Base-by-base conservation (phyloP, 2,113 vertebrate genomes). In the Pterophyllum scalare region DNA sequence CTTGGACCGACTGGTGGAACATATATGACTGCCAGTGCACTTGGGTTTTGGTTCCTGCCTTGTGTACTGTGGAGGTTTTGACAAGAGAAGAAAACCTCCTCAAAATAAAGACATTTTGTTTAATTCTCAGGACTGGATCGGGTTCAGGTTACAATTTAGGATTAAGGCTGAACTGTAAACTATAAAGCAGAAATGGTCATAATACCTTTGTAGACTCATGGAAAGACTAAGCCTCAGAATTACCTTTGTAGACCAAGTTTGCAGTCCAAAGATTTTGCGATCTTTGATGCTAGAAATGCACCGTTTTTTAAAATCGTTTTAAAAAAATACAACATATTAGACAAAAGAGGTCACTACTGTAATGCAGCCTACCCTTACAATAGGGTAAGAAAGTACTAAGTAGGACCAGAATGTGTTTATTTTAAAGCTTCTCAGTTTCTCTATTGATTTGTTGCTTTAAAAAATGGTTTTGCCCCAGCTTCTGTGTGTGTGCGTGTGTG, bases 1-100 rank as follows among this genome's bases (percentile, higher is more conserved):
- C 77, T 89, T 91, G 82, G 90, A 91, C 35, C 28, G 62, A 52
- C 82, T 12, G 38, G 33, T 88, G 84, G 88, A 89, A 87, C 9
- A 2, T 14, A 82, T 19, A 22, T 1, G n/a, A 43, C 5, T 84
- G 87, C 80, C 90, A 89, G 56, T 26, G 24, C 75, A 70, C 59
- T 79, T 76, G n/a, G 22, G 81, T 31, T 31, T 80, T 26, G 52
- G 67, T 64, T 82, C 60, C 58, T 85, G 38, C 70, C 83, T 65
- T 26, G 14, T 80, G 79, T 75, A 15, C 43, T 77, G 31, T 58
- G 62, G 33, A 56, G 54, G 22, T 54, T 81, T 15, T 56, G 46
- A 52, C 28, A 43, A 67, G 20, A 75, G 22, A 56, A 40, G 46
- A 64, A 80, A 84, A 52, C 20, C 4, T 6, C 28, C 49, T 24